These are phyloP conservation scores for Scelioninae gen. 1 DNA, from an alignment of 2,888 invertebrate genomes.

Conservation along the genomic window DNA sequence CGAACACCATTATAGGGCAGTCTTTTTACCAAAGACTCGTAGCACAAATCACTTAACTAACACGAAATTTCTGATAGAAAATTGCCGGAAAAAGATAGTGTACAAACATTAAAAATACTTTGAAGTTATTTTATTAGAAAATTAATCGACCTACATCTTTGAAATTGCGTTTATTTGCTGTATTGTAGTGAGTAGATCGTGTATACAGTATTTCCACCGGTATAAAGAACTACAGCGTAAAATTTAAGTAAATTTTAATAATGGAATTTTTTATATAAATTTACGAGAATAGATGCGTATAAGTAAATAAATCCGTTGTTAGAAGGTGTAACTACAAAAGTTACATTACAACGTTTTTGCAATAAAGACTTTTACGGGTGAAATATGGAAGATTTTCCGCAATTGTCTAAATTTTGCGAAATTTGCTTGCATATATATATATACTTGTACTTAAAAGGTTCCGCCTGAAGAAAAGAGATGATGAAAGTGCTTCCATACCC, in stretches of 20 bases:
- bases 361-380: slow-evolving; percentile 69
- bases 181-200: too few relatives aligned
- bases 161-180: too few relatives aligned
- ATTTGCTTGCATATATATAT: slow-evolving; percentile 43
- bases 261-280: slow-evolving; percentile 7
- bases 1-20: slow-evolving; percentile 80
- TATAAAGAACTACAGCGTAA: too few relatives aligned
- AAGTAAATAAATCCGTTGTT: not conserved
- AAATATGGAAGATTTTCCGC: slow-evolving; percentile 75
- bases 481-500: slow-evolving; percentile 73
- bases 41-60: too few relatives aligned
- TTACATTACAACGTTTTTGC: slow-evolving; percentile 31
- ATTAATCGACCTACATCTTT: too few relatives aligned
- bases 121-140: too few relatives aligned
- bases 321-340: slow-evolving; percentile 1
- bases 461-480: slow-evolving; percentile 43
- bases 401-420: slow-evolving; percentile 72
- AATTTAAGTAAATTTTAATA: too few relatives aligned
- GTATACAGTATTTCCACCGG: too few relatives aligned
- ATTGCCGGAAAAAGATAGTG: too few relatives aligned
- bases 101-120: too few relatives aligned
- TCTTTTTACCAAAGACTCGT: too few relatives aligned
- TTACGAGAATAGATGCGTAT: not conserved
- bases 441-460: slow-evolving; percentile 56
- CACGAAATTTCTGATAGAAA: too few relatives aligned